phyloP scores from a whole-genome alignment of 2,797 vertebrate species.

The Okamejei kenojei region DNA sequence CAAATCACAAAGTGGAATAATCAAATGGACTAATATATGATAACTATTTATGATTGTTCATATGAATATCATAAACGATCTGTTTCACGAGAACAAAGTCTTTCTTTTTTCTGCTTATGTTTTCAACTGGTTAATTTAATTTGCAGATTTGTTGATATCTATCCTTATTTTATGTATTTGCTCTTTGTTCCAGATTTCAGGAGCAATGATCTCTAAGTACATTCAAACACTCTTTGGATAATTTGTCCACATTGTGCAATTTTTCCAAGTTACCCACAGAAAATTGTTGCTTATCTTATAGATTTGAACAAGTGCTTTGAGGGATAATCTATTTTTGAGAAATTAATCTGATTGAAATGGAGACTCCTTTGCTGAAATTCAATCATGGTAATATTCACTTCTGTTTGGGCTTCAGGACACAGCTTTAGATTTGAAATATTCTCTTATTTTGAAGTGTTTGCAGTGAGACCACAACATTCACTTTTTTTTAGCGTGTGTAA shows the following conservation, averaged over 20 bases:
- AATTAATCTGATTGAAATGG: slow-evolving; percentile 1
- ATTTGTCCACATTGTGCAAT: neutral
- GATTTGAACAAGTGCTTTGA: slow-evolving; percentile 15
- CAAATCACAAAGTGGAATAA: neutral
- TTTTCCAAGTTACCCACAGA: neutral
- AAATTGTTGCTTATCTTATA: neutral
- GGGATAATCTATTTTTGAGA: slow-evolving; percentile 22
- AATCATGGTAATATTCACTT: neutral
- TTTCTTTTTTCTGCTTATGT: neutral
- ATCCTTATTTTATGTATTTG: neutral
- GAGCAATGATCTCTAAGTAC: neutral
- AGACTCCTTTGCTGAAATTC: slow-evolving; percentile 6
- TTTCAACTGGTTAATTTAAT: neutral
- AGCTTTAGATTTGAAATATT: slow-evolving; percentile 14
- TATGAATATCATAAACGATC: neutral
- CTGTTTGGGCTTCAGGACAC: neutral
- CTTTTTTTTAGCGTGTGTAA: neutral
- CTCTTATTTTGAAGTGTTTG: neutral
- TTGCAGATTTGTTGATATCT: neutral
- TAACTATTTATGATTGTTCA: neutral
- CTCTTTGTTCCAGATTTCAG: neutral
- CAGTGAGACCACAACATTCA: neutral
- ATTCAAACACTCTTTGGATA: neutral
- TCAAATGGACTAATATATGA: neutral
- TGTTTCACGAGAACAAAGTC: neutral